A percentile compares a stretch with the other conserved stretches of the same genome.
Conservation (phyloP, 1,140 invertebrate species). For the Branchinecta lynchi region DNA sequence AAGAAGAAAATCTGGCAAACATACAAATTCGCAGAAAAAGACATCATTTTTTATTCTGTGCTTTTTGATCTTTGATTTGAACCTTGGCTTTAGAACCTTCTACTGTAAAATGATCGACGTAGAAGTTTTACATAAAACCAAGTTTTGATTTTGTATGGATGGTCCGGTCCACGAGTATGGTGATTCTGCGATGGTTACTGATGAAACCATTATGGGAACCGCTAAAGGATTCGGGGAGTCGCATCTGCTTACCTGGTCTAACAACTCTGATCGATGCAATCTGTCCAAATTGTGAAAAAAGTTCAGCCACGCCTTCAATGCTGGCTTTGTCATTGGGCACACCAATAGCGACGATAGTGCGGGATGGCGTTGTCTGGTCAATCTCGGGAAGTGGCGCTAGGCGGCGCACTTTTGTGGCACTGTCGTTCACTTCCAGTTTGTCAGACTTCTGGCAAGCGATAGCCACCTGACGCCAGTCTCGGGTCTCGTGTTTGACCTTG, state of each 20-base stretch:
- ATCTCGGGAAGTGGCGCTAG: constrained; percentile 66
- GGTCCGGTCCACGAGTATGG: no score
- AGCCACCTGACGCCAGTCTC: constrained; percentile 82
- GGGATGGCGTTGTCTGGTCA: constrained; percentile 70
- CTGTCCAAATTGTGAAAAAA: constrained; percentile 71
- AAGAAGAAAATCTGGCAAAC: no score
- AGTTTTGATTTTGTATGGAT: no score
- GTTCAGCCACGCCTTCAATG: constrained; percentile 69
- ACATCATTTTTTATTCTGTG: no score
- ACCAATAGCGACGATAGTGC: constrained; percentile 71
- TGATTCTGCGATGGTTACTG: no score
- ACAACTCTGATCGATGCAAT: constrained; percentile 70
- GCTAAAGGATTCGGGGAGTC: no score
- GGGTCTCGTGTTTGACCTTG: constrained; percentile 61
- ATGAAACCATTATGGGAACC: no score
- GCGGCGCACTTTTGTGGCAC: constrained; percentile 75
- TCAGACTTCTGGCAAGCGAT: constrained; percentile 58
- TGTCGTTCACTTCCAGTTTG: constrained; percentile 73
- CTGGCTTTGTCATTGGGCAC: constrained; percentile 65
- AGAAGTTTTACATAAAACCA: no score
- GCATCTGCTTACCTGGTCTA: constrained; percentile 48
- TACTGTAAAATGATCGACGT: no score
- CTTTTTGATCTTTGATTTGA: no score
- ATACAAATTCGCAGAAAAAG: no score
- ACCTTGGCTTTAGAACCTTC: no score